These are phyloP conservation scores for Andrena hattorfiana DNA, from an alignment of 2,888 invertebrate genomes.

Conservation along the genomic window DNA sequence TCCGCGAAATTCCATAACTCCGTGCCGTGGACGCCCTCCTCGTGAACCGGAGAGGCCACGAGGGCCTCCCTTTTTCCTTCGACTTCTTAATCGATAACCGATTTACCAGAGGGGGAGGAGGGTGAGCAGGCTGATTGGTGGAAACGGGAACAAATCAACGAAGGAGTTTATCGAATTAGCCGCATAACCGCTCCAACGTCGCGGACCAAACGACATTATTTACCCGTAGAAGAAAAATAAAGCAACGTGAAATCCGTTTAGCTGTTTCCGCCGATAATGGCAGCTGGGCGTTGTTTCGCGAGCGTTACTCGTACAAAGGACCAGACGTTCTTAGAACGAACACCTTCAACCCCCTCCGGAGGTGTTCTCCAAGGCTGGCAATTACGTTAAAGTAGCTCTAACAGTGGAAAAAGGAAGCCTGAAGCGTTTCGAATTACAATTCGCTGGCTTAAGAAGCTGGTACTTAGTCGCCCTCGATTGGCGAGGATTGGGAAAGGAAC, in stretches of 20 bases:
- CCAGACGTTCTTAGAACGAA: not conserved
- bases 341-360: constrained; percentile 39
- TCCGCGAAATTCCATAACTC: constrained; percentile 56
- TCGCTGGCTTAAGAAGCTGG: constrained; percentile 54
- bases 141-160: constrained; percentile 30
- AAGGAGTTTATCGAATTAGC: constrained; percentile 43
- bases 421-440: constrained; percentile 42
- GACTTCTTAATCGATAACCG: constrained; percentile 61
- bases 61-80: constrained; percentile 20
- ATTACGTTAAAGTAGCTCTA: constrained; percentile 49
- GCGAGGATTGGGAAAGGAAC: constrained; percentile 11
- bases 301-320: constrained; percentile 22
- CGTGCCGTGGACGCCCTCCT: constrained; percentile 17
- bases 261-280: constrained; percentile 12
- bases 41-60: not conserved
- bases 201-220: constrained; percentile 25
- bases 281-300: constrained; percentile 4
- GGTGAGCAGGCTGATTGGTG: constrained; percentile 53
- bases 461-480: constrained; percentile 62
- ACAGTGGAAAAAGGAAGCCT: constrained; percentile 25
- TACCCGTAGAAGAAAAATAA: not conserved
- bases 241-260: constrained; percentile 2
- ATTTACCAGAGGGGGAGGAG: constrained; percentile 38
- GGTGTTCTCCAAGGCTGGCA: constrained; percentile 38
- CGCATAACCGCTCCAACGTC: constrained; percentile 23